Evolutionary conservation across 2,888 invertebrate species (phyloP).

Genomic region (Tipula vernalis): DNA sequence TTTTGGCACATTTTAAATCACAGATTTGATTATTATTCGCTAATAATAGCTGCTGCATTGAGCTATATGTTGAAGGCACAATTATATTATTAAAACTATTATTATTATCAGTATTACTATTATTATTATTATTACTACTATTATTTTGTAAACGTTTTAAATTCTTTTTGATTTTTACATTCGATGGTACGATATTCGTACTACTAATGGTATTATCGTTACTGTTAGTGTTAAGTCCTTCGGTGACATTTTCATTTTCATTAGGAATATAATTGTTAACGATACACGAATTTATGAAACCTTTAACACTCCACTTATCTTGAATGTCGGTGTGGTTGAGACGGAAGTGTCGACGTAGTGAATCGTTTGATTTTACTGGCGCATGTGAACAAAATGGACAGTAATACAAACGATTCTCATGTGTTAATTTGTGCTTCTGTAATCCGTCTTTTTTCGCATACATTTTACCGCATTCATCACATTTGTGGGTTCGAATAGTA

Average conservation of each 20-base stretch:
- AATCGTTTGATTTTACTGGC: constrained; percentile 12
- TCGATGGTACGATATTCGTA: neutral
- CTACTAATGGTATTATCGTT: neutral
- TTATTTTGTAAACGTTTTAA: constrained; percentile 10
- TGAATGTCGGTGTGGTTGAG: neutral
- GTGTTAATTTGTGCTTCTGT: constrained; percentile 14
- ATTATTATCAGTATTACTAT: neutral
- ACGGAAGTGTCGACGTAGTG: constrained; percentile 11
- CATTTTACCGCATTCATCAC: neutral
- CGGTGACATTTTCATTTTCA: neutral
- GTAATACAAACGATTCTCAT: constrained; percentile 15
- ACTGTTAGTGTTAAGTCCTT: neutral
- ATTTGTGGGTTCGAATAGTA: neutral
- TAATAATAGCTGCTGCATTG: constrained; percentile 6
- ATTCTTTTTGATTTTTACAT: constrained; percentile 7
- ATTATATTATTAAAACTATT: neutral
- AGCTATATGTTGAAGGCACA: neutral
- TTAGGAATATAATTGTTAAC: neutral
- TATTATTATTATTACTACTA: neutral
- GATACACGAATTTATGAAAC: constrained; percentile 8
- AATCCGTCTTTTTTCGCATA: neutral
- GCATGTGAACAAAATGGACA: constrained; percentile 16
- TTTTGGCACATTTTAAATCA: constrained; percentile 10
- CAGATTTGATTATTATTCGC: neutral
- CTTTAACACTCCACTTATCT: neutral